Base-by-base conservation (phyloP, 2,888 invertebrate species). In the Hecatera dysodea region DNA sequence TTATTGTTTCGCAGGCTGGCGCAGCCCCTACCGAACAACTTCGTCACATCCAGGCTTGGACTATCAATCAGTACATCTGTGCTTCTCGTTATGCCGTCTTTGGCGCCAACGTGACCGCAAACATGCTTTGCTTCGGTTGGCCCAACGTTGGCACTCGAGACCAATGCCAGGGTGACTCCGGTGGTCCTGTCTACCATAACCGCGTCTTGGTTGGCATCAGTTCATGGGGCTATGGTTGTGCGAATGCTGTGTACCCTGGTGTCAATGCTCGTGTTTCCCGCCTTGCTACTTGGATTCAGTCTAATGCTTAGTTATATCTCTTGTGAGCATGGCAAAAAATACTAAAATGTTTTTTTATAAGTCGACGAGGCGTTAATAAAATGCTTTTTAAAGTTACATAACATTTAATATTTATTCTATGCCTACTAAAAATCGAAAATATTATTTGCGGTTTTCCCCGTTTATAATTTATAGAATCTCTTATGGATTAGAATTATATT, bases 121-220 rank as follows among this genome's bases (percentile, higher is more conserved):
- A 90, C 80, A 92, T 92, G 92, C 36, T 92, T 60, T 92, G 92
- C 78, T 80, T 89, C 15, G 92, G 91, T n/a, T 89, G 88, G 89
- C 84, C 88, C 0, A 88, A 88, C 44, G 82, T 87, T 3, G 92
- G 90, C 22, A 87, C 86, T 52, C 88, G 91, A 11, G 90, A 88
- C 57, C 90, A 91, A 81, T 92, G 92, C 80, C 86, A 84, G 57
- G 90, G 89, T 5, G 92, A 91, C 75, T 87, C 90, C 9, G 93
- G 93, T 0, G 88, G 91, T 22, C 91, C 92, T 29, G 81, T 93
- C 9, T 81, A 87, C 56, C 91, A 92, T 74, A 90, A 90, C 61
- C 78, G 79, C 19, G 70, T 87, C 39, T 76, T 91, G n/a, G 85
- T 89, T 53, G 86, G 90, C 46, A 71, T 88, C 29, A 72, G 84